These are phyloP conservation scores for Danio kyathit DNA, from an alignment of 2,797 vertebrate genomes.

Conservation along the genomic window DNA sequence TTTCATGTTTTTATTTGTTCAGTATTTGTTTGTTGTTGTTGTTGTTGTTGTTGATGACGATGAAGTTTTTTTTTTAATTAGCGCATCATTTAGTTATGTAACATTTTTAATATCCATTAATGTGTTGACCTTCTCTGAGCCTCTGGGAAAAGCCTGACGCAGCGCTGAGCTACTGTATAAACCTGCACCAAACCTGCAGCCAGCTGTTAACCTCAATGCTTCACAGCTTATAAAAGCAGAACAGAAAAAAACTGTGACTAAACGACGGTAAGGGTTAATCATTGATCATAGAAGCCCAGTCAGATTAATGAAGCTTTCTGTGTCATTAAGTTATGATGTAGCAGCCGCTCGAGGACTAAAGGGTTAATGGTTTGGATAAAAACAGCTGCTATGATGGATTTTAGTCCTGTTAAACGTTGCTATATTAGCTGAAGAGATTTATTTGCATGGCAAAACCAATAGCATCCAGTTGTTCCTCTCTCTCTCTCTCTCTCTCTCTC, in stretches of 20 bases:
- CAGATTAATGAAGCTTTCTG: constrained; percentile 18
- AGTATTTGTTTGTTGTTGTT: neutral
- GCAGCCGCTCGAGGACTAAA: neutral
- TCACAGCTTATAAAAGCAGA: neutral
- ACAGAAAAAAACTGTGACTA: neutral
- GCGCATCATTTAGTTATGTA: neutral
- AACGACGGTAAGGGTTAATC: neutral
- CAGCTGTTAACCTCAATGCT: constrained; percentile 3
- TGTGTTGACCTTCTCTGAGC: neutral
- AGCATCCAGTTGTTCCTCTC: too few species aligned
- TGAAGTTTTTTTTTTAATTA: neutral
- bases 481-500: too few species aligned
- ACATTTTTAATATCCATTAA: neutral
- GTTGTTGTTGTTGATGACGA: too few species aligned
- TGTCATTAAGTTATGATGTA: constrained; percentile 9
- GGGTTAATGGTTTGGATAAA: constrained; percentile 27
- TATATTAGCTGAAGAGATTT: constrained; percentile 32
- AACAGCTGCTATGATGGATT: constrained; percentile 29
- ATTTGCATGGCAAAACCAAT: constrained; percentile 2
- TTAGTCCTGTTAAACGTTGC: constrained; percentile 13
- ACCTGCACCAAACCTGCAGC: neutral
- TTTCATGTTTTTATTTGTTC: too few species aligned
- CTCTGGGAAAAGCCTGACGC: neutral
- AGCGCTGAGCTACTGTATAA: neutral
- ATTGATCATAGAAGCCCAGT: neutral